Base-by-base conservation (phyloP, 2,888 invertebrate species). In the Mythimna vitellina region DNA sequence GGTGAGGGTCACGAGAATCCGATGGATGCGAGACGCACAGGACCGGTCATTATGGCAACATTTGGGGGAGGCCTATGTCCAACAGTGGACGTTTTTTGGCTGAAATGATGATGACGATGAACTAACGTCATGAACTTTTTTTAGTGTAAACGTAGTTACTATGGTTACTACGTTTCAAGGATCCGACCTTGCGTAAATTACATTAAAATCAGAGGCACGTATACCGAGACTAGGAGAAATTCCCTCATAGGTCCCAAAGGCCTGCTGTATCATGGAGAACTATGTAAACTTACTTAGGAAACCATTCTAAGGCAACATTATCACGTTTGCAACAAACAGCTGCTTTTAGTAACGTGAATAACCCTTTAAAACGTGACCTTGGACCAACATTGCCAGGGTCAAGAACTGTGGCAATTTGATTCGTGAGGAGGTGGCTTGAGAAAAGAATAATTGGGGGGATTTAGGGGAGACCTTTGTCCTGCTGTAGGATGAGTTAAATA, bases 291-390 rank as follows among this genome's bases (percentile, higher is more conserved):
- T 53, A 70, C 32, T 57, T 12, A 53, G 22, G 35, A 8, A 38
- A 35, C 8, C 46, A 49, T 58, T 38, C 6, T 12, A 46, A 53
- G n/a, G 25, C 3, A 35, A 58, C 32, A 57, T 67, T 42, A 10
- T 38, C 46, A 54, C 29, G 35, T 76, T 49, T 22, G 54, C 29
- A n/a, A 6, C 20, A 22, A 17, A 17, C 25, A n/a, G 14, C 12
- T 70, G 70, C 46, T 75, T 56, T 65, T 32, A 65, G n/a, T 10
- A 17, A 12, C 3, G 29, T 12, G 32, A 9, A 20, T 35, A 42
- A 53, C 53, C 8, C 20, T 67, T 60, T n/a, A 1, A 9, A 35
- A 5, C n/a, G 32, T 46, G 67, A 67, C 42, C 29, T 75, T 63
- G 51, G 20, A 38, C 4, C 22, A 20, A 35, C 12, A 32, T n/a